Conservation (phyloP, 2,797 vertebrate genomes). For the Pagetopsis macropterus region DNA sequence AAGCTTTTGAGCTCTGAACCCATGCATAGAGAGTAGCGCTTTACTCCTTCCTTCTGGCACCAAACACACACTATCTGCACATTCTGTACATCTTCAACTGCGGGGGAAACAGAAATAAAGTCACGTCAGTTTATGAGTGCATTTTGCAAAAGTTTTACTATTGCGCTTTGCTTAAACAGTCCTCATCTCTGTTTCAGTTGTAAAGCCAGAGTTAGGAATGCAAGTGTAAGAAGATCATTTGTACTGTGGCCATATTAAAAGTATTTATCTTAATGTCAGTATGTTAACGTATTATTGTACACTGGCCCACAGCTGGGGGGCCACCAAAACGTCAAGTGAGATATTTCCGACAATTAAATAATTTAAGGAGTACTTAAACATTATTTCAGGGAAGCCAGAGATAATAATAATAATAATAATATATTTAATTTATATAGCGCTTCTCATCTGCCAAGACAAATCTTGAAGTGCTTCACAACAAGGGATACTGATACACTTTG, state of each 20-base stretch:
- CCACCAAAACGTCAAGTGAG: conserved; percentile 4
- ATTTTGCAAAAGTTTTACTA: conserved; percentile 6
- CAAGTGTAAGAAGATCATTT: neutral
- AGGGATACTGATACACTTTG: no score
- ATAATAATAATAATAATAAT: neutral
- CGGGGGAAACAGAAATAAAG: conserved; percentile 41
- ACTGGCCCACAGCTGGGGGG: conserved; percentile 1
- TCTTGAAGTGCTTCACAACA: no score
- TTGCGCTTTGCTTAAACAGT: neutral
- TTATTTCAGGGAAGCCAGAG: conserved; percentile 9
- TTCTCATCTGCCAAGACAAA: no score
- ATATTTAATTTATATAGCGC: no score
- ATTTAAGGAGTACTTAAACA: conserved; percentile 17
- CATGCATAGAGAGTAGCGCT: conserved; percentile 97
- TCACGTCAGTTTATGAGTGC: neutral
- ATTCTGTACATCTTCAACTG: conserved; percentile 97
- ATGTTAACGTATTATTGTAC: neutral
- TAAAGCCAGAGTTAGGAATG: neutral
- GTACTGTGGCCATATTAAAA: neutral
- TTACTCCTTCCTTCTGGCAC: conserved; percentile 99
- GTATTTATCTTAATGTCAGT: neutral
- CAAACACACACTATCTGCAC: conserved; percentile 98
- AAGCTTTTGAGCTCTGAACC: conserved; percentile 98
- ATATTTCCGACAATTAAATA: conserved; percentile 12
- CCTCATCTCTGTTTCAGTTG: neutral